phyloP scores from a whole-genome alignment of 1,140 invertebrate genomes.

The Copidosoma floridanum region DNA sequence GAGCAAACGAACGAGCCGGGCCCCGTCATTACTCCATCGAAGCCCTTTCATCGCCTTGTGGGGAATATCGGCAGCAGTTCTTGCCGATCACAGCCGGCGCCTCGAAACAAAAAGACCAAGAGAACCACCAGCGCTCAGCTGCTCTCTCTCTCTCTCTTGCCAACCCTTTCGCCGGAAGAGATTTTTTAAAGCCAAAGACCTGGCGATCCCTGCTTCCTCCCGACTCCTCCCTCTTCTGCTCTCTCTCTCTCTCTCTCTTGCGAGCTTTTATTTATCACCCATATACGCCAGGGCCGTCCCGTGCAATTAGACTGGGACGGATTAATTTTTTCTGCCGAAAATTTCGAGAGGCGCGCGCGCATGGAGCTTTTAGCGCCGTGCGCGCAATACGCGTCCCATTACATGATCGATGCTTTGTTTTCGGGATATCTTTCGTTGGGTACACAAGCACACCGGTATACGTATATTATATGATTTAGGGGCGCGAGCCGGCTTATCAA shows the following conservation, averaged over 20 bases:
- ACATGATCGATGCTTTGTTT: constrained; percentile 17
- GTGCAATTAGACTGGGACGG: neutral
- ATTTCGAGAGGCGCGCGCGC: neutral
- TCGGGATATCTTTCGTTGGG: too few relatives aligned
- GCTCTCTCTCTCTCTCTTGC: neutral
- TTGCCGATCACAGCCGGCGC: neutral
- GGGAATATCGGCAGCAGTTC: constrained; percentile 32
- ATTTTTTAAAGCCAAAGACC: constrained; percentile 14
- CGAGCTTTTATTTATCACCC: constrained; percentile 17
- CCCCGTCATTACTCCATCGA: constrained; percentile 53
- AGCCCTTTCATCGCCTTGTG: constrained; percentile 50
- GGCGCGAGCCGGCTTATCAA: constrained; percentile 10
- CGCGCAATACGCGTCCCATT: too few relatives aligned
- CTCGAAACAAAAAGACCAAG: neutral
- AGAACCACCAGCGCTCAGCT: neutral
- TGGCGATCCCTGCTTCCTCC: neutral
- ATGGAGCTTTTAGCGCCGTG: constrained; percentile 1
- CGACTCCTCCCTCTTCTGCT: neutral
- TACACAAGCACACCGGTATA: too few relatives aligned
- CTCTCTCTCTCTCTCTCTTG: too few relatives aligned
- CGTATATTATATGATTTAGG: too few relatives aligned
- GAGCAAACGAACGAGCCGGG: constrained; percentile 33
- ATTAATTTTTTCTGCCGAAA: constrained; percentile 12
- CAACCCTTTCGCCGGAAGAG: constrained; percentile 23
- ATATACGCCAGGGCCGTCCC: neutral